These are phyloP conservation scores for Synanthedon tipuliformis DNA, from an alignment of 2,888 invertebrate species.

Conservation along the genomic window DNA sequence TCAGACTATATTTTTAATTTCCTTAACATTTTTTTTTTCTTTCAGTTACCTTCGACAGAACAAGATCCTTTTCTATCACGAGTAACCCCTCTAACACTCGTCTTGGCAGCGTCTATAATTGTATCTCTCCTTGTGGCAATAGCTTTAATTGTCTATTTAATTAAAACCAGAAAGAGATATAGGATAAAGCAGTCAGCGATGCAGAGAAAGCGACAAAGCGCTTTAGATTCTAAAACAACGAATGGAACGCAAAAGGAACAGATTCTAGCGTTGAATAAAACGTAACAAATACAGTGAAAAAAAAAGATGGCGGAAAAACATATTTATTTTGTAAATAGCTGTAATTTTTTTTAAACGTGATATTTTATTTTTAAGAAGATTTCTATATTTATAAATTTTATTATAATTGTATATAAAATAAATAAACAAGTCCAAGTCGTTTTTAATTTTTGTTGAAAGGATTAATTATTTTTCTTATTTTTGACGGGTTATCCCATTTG, in stretches of 20 bases:
- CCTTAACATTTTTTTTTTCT: slow-evolving; percentile 5
- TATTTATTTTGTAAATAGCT: too few relatives aligned
- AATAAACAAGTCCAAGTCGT: neutral
- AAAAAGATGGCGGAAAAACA: too few relatives aligned
- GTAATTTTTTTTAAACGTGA: too few relatives aligned
- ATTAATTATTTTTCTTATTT: slow-evolving; percentile 65
- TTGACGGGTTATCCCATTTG: slow-evolving; percentile 79
- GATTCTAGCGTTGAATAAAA: slow-evolving; percentile 42
- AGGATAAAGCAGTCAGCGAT: slow-evolving; percentile 36
- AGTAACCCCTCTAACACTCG: slow-evolving; percentile 32
- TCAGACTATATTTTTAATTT: too few relatives aligned
- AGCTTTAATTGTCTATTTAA: slow-evolving; percentile 42
- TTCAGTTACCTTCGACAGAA: slow-evolving; percentile 44
- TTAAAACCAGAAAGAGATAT: slow-evolving; percentile 38
- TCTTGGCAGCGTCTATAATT: slow-evolving; percentile 40
- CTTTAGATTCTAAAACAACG: slow-evolving; percentile 28
- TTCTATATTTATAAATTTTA: too few relatives aligned
- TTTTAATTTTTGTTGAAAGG: slow-evolving; percentile 17
- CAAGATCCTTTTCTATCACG: slow-evolving; percentile 7
- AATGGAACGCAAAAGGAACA: slow-evolving; percentile 44
- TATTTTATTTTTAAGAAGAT: too few relatives aligned
- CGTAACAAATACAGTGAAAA: slow-evolving; percentile 14
- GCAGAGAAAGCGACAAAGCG: slow-evolving; percentile 45
- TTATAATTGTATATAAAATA: neutral
- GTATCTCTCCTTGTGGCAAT: slow-evolving; percentile 36